Evolutionary conservation across 2,888 invertebrate species (phyloP), one percentile per base, ranked within the genome.

Genomic region (Eupithecia abbreviata): DNA sequence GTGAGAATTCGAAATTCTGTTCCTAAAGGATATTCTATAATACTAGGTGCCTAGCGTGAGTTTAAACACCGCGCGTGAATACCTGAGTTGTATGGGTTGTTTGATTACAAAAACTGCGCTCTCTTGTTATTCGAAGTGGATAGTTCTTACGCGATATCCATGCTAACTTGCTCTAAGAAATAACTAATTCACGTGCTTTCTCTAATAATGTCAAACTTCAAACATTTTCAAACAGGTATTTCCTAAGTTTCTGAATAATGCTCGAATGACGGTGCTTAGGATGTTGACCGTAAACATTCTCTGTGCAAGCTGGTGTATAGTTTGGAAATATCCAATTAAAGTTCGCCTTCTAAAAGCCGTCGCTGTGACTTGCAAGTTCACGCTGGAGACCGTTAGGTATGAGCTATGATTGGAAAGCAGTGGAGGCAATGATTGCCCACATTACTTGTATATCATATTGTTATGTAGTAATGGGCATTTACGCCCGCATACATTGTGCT

Each of bases 321-420:
- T 75, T 75, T 70, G 51, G 71, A 68, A 69, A 74, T 73, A 76
- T 74, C 71, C 65, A 73, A 78, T 78, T 78, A 73, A 78, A 75
- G 73, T 78, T 78, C 41, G 75, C 15, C 55, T 30, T 9, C 9
- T 13, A 47, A 62, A 30, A 62, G 30, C 30, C 30, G 10, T 62
- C 12, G 67, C 58, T 77, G 49, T 66, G 62, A 75, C 77, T 77
- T 75, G 77, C 77, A 71, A 65, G 77, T 67, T 75, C 30, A 10
- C 10, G 18, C 30, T 58, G 18, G 18, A 73, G 68, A 72, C 68
- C 68, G 18, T 62, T 30, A 12, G 62, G 62, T 30, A 62, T 18
- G 18, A 58, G 55, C 55, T 58, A 58, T 62, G 62, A 62, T 62
- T 62, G 62, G 62, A 12, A 62, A 62, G 30, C 62, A 30, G 18